Base-by-base conservation (phyloP, 2,113 vertebrate genomes). In the Chloroceryle aenea region DNA sequence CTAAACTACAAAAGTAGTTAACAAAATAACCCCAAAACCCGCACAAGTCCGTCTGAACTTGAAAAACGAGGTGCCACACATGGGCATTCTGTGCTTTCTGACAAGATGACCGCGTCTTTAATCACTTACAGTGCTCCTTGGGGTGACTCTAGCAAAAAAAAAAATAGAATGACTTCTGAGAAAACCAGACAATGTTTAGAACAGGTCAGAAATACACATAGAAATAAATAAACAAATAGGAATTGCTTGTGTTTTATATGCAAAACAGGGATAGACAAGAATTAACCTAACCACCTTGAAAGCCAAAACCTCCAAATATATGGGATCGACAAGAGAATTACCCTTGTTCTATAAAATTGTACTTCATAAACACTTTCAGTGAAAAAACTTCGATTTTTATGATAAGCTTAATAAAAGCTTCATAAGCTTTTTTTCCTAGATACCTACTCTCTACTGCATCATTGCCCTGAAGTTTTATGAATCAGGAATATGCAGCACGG, bases 301-400 rank as follows among this genome's bases (percentile, higher is more conserved):
- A 69, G 75, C 67, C 52, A 25, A 71, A 77, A 85, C 5, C 27
- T 55, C 11, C 23, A 64, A 17, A 36, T 13, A 2, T 1, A 10
- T 4, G 23, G 9, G 10, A 32, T 4, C 18, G 40, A 36, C 5
- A n/a, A 53, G 19, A 25, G 11, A 76, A 22, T 64, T 52, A 23
- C 26, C 66, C 5, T 20, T 45, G 15, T 64, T 53, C 7, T 26
- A 7, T 53, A 62, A 79, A 78, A 53, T 38, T 26, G 14, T 36
- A 40, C 12, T 73, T 21, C 10, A 26, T 36, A 53, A 69, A 48
- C 0, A 0, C 23, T 91, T 79, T 66, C n/a, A 6, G 13, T 4
- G 0, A 23, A 42, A 88, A 67, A 86, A n/a, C 12, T 38, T 85
- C 4, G 2, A 52, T 74, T 81, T 19, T n/a, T 84, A 62, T 34